Conservation (phyloP, 2,113 vertebrate genomes). For the Lepus americanus region DNA sequence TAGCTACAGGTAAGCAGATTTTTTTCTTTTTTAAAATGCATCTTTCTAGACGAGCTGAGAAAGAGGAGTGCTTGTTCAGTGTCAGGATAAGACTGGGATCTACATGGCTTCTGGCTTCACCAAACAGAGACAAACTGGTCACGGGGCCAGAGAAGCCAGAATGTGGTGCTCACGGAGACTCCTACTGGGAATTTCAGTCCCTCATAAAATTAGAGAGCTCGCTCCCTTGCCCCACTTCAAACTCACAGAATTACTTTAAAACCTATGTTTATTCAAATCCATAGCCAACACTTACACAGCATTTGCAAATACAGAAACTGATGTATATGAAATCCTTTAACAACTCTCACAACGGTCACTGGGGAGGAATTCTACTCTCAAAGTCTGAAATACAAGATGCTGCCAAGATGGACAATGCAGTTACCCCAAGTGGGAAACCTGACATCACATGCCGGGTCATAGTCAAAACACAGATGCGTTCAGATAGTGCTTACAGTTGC, state of each 20-base stretch:
- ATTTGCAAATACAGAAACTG: background rate
- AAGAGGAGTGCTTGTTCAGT: background rate
- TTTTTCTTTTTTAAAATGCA: too few relatives aligned
- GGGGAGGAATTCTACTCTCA: too few relatives aligned
- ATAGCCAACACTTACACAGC: background rate
- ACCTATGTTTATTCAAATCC: background rate
- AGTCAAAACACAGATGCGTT: too few relatives aligned
- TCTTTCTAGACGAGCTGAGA: background rate
- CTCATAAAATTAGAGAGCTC: background rate
- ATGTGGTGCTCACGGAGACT: background rate
- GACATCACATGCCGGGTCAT: too few relatives aligned
- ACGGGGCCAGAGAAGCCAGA: background rate
- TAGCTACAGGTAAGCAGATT: background rate
- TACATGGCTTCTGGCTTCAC: background rate
- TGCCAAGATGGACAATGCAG: too few relatives aligned
- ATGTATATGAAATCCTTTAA: background rate
- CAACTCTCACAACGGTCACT: background rate
- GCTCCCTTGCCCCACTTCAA: background rate
- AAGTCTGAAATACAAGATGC: too few relatives aligned
- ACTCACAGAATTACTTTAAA: constrained; percentile 20
- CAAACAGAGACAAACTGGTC: background rate
- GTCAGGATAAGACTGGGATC: background rate
- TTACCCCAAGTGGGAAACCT: too few relatives aligned
- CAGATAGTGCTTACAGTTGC: too few relatives aligned
- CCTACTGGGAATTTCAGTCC: background rate